These are phyloP conservation scores for Phylloscopus collybita DNA, from an alignment of 2,797 vertebrate species.

Conservation along the genomic window DNA sequence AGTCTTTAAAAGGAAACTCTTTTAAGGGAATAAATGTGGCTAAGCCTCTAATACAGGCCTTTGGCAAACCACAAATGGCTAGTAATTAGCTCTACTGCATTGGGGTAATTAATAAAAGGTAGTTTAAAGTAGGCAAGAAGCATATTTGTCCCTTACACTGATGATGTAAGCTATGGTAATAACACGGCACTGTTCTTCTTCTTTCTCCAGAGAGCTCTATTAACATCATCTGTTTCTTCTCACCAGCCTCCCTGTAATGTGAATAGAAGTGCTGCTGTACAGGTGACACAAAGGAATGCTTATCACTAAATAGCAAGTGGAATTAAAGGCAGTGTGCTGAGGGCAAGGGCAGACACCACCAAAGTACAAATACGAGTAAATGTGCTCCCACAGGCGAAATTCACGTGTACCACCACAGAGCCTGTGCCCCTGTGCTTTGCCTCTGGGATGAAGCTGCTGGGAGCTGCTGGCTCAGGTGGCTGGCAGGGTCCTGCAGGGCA, in stretches of 20 bases:
- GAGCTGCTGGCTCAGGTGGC: neutral
- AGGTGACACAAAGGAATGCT: neutral
- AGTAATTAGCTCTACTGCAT: constrained; percentile 23
- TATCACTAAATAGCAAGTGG: neutral
- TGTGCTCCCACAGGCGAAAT: neutral
- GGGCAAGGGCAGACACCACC: neutral
- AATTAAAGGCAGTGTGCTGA: neutral
- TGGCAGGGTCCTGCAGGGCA: neutral
- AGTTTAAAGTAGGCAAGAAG: constrained; percentile 14
- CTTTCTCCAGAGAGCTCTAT: neutral
- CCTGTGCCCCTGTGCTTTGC: neutral
- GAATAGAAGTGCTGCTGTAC: neutral
- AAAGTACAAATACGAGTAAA: neutral
- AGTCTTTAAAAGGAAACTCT: constrained; percentile 7
- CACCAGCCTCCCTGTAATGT: neutral
- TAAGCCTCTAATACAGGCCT: neutral
- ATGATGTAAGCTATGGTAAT: neutral
- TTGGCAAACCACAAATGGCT: constrained; percentile 8
- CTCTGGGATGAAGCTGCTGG: neutral
- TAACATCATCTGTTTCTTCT: neutral
- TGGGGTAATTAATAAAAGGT: constrained; percentile 47
- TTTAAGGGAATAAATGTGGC: constrained; percentile 3
- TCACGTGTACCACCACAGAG: rapidly evolving
- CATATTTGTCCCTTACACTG: neutral
- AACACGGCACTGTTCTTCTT: neutral